Conservation (phyloP, 1,140 invertebrate species). For the Atta cephalotes region DNA sequence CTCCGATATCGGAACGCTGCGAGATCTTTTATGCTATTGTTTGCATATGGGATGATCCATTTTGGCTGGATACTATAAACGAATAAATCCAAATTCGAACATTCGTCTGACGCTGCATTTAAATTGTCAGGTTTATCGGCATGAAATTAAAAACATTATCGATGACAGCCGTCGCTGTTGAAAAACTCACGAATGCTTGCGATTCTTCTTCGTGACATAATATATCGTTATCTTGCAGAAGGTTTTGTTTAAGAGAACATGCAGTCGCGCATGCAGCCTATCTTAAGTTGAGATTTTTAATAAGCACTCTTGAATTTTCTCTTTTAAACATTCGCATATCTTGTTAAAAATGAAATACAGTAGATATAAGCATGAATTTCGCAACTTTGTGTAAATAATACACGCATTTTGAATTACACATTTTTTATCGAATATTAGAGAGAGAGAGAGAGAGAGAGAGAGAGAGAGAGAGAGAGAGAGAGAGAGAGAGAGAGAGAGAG, state of each 20-base stretch:
- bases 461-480: too few relatives aligned
- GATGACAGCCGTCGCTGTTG: not conserved
- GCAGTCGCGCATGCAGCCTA: not conserved
- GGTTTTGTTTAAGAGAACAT: slow-evolving; percentile 38
- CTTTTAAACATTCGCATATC: not conserved
- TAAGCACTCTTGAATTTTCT: not conserved
- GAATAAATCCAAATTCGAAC: slow-evolving; percentile 14
- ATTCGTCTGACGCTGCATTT: slow-evolving; percentile 12
- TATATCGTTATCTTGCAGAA: slow-evolving; percentile 30
- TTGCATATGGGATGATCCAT: not conserved
- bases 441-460: too few relatives aligned
- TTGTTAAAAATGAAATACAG: not conserved
- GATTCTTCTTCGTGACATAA: slow-evolving; percentile 31
- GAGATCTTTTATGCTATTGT: slow-evolving; percentile 5
- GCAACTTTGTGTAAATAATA: not conserved
- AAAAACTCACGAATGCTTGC: slow-evolving; percentile 58
- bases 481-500: too few relatives aligned
- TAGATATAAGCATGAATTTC: not conserved
- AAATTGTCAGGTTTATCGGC: slow-evolving; percentile 48
- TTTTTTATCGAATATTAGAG: not conserved
- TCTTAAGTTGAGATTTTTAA: slow-evolving; percentile 10
- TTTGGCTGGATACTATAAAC: slow-evolving; percentile 15
- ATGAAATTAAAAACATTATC: slow-evolving; percentile 54
- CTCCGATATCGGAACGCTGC: not conserved
- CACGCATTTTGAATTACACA: not conserved